These are phyloP conservation scores for Pseudomugil tenellus DNA, from an alignment of 2,797 vertebrate species.

Conservation along the genomic window DNA sequence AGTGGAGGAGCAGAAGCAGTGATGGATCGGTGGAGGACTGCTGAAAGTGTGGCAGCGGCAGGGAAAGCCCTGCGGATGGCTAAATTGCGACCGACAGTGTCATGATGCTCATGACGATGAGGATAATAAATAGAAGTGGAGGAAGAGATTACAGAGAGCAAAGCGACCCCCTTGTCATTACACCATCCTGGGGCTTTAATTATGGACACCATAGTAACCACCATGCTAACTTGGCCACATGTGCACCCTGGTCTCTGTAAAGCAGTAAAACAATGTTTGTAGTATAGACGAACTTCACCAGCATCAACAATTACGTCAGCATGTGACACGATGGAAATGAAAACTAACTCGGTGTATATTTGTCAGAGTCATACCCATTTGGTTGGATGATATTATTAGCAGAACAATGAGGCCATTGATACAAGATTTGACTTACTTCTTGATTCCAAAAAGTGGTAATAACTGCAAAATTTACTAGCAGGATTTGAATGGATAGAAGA, in stretches of 20 bases:
- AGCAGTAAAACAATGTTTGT: slow-evolving; percentile 25
- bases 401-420: slow-evolving; percentile 42
- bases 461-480: slow-evolving; percentile 12
- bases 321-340: slow-evolving; percentile 42
- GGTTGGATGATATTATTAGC: slow-evolving; percentile 30
- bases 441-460: slow-evolving; percentile 16
- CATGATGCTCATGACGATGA: slow-evolving; percentile 67
- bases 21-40: slow-evolving; percentile 42
- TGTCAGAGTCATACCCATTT: slow-evolving; percentile 28
- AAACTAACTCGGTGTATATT: slow-evolving; percentile 25
- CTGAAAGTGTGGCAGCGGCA: slow-evolving; percentile 60
- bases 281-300: slow-evolving; percentile 33
- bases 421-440: slow-evolving; percentile 7
- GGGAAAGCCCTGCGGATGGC: slow-evolving; percentile 57
- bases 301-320: slow-evolving; percentile 46
- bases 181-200: slow-evolving; percentile 72
- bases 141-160: slow-evolving; percentile 78
- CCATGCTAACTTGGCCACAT: slow-evolving; percentile 50
- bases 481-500: background rate
- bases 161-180: slow-evolving; percentile 80
- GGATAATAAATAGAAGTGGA: slow-evolving; percentile 80
- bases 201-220: slow-evolving; percentile 66
- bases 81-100: slow-evolving; percentile 69
- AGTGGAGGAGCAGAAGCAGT: slow-evolving; percentile 46
- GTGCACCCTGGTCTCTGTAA: slow-evolving; percentile 33